Percentiles rank a stretch among this genome's conserved stretches.
phyloP scores from a whole-genome alignment of 2,888 invertebrate genomes.

The Mimachlamys varia region DNA sequence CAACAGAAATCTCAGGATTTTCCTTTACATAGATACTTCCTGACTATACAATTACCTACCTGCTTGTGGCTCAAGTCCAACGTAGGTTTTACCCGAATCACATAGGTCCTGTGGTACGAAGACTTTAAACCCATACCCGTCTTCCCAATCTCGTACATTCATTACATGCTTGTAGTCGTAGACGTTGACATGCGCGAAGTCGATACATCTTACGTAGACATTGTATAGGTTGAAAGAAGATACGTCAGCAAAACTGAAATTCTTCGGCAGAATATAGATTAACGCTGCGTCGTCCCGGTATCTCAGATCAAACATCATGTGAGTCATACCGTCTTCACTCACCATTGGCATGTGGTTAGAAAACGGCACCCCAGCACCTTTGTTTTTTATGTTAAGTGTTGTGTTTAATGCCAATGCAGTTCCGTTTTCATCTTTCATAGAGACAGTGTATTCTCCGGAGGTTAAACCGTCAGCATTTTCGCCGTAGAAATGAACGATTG shows the following conservation, averaged over 20 bases:
- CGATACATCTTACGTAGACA: background rate
- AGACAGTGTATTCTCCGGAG: background rate
- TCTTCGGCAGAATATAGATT: conserved; percentile 43
- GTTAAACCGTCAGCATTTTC: background rate
- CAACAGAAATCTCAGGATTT: too few species aligned
- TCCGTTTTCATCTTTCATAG: background rate
- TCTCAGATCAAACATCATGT: conserved; percentile 36
- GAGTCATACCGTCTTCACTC: conserved; percentile 44
- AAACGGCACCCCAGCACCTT: background rate
- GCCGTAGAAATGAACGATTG: background rate
- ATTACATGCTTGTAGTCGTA: background rate
- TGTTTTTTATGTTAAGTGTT: background rate
- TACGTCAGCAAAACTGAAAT: conserved; percentile 6
- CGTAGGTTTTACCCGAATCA: conserved; percentile 37
- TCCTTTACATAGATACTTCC: too few species aligned
- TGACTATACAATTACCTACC: too few species aligned
- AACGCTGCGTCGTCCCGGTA: conserved; percentile 42
- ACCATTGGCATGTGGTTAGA: background rate
- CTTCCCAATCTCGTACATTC: conserved; percentile 28
- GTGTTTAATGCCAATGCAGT: background rate
- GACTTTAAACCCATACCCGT: conserved; percentile 46
- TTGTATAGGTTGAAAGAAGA: background rate
- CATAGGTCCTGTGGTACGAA: conserved; percentile 38
- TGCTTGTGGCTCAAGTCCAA: conserved; percentile 45
- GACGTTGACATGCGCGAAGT: background rate